These are phyloP conservation scores for Cotesia congregata DNA, from an alignment of 2,888 invertebrate species.

Conservation along the genomic window DNA sequence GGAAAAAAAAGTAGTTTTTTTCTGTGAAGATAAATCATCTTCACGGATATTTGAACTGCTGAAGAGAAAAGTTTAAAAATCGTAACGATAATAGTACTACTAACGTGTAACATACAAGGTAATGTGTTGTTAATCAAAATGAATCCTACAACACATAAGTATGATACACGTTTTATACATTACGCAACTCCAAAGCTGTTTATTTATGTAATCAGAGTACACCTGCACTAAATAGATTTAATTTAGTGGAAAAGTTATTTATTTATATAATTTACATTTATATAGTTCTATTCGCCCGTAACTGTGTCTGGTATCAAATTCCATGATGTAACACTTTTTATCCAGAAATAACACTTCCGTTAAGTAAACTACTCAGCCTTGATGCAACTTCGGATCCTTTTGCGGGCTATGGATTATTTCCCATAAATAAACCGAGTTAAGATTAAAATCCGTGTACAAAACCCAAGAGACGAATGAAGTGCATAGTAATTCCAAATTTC, in stretches of 20 bases:
- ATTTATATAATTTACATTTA: background rate
- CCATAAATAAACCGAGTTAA: background rate
- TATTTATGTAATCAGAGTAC: background rate
- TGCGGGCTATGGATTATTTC: background rate
- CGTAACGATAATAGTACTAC: too few relatives aligned
- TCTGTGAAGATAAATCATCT: too few relatives aligned
- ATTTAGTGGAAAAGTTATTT: constrained; percentile 1
- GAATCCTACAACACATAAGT: background rate
- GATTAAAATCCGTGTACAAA: background rate
- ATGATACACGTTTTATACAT: background rate
- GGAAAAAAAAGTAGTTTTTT: too few relatives aligned
- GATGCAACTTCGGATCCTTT: background rate
- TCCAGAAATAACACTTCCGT: background rate
- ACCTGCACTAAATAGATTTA: background rate
- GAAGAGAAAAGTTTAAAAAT: too few relatives aligned
- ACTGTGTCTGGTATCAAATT: background rate
- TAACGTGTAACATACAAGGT: background rate
- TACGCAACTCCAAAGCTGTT: background rate
- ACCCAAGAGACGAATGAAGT: background rate
- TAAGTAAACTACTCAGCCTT: background rate
- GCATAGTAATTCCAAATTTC: background rate
- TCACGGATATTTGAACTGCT: too few relatives aligned
- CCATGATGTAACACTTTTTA: background rate
- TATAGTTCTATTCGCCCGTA: background rate
- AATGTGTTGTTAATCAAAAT: background rate